Percentiles rank a stretch among this genome's conserved stretches.
Conservation (phyloP, 35 echinoderm and acorn worm species). For the Ophioderma brevispina region DNA sequence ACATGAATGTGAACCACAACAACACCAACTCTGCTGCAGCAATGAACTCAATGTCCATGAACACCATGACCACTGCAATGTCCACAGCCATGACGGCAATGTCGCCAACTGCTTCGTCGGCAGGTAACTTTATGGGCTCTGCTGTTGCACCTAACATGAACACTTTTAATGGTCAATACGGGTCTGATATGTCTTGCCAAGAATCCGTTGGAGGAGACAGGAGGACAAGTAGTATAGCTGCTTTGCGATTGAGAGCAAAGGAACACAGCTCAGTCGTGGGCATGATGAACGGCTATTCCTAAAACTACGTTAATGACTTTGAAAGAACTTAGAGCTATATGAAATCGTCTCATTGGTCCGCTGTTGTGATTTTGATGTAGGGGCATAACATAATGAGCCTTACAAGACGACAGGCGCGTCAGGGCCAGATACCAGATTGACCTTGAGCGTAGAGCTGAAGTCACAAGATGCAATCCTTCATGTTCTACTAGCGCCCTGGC, state of each 20-base stretch:
- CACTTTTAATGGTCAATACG: conserved; percentile 85
- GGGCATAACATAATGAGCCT: too few relatives aligned
- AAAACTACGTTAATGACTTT: conserved; percentile 11
- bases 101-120: conserved; percentile 1
- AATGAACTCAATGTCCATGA: conserved; percentile 55
- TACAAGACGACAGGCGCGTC: too few relatives aligned
- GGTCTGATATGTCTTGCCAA: conserved; percentile 51
- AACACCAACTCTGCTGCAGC: conserved; percentile 12
- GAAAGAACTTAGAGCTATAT: too few relatives aligned
- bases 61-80: conserved; percentile 60
- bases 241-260: conserved; percentile 82
- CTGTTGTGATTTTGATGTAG: too few relatives aligned
- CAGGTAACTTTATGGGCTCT: not conserved
- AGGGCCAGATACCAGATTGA: too few relatives aligned
- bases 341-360: too few relatives aligned
- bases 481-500: too few relatives aligned
- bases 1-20: conserved; percentile 10
- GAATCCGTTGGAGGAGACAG: conserved; percentile 62
- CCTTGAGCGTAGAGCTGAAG: too few relatives aligned
- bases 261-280: conserved; percentile 89
- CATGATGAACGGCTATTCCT: conserved; percentile 95
- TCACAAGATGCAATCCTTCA: too few relatives aligned
- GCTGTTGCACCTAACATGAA: conserved; percentile 49
- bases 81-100: conserved; percentile 38
- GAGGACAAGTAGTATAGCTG: conserved; percentile 88